These are phyloP conservation scores for Calvadosia cruxmelitensis DNA, from an alignment of 30 jellyfish, hydroid and myxozoan genomes.

Conservation along the genomic window DNA sequence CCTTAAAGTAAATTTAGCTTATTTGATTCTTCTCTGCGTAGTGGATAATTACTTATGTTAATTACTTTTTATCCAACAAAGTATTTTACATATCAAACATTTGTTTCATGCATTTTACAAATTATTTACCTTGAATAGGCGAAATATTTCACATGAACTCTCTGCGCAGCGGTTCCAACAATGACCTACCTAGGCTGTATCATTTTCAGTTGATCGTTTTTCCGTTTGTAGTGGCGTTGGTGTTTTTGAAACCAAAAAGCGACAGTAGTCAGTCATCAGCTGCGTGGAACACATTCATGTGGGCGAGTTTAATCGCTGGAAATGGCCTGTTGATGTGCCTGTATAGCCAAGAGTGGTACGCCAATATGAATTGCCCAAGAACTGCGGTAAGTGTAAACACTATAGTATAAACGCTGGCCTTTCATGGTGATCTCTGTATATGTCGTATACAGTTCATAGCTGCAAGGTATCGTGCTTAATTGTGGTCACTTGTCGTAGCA, in stretches of 20 bases:
- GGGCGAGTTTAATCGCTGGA: constrained; percentile 69
- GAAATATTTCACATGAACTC: too few relatives aligned
- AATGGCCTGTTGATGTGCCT: constrained; percentile 68
- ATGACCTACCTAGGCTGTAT: too few relatives aligned
- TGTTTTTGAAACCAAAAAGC: constrained; percentile 55
- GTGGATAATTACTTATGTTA: too few relatives aligned
- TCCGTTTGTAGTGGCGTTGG: constrained; percentile 32
- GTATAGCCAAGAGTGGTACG: constrained; percentile 86
- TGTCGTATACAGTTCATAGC: too few relatives aligned
- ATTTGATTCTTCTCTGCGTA: too few relatives aligned
- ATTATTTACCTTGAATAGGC: too few relatives aligned
- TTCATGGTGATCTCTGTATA: background rate
- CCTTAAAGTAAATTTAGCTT: too few relatives aligned
- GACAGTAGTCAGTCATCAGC: constrained; percentile 44
- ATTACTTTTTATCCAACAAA: too few relatives aligned
- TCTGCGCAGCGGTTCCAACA: too few relatives aligned
- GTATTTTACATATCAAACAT: too few relatives aligned
- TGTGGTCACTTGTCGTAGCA: background rate
- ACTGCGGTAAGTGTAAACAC: constrained; percentile 34
- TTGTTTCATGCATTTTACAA: too few relatives aligned
- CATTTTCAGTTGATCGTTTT: too few relatives aligned
- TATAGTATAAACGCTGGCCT: background rate
- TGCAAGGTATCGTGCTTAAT: background rate
- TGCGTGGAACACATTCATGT: constrained; percentile 75
- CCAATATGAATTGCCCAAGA: constrained; percentile 73